Evolutionary conservation across 2,113 vertebrate genomes (phyloP), one percentile per base, ranked within the genome.

Genomic region (Nanorana parkeri): DNA sequence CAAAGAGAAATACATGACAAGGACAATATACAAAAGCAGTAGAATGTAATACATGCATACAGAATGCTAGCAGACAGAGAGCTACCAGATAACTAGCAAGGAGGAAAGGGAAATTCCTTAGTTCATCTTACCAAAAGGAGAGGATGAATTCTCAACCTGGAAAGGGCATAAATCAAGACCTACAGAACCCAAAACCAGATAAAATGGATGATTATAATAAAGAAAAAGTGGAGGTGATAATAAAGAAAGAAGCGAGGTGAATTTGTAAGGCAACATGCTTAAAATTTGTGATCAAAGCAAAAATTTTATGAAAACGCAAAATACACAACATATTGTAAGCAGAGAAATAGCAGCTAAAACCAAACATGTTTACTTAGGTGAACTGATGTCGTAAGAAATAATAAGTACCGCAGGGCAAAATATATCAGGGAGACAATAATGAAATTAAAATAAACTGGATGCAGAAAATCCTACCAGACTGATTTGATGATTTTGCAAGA

Each of bases 151-250:
- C 87, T 95, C 97, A 92, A 95, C 94, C 91, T 98, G 96, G 96
- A 96, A 97, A 95, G 96, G 95, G 96, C 95, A 96, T 96, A 98
- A 99, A 98, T 97, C 97, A 98, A 98, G 96, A 96, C 96, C 97
- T 98, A 96, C 93, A 91, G 92, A 94, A 99, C 96, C 97, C 95
- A 98, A 69, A 96, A 97, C 89, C 94, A 94, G 93, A 94, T 92
- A 92, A 93, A 94, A 97, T 90, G 96, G 95, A 92, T 95, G 95
- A 95, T 95, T 92, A 95, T 94, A 95, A 92, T 82, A 88, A 32
- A 80, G 88, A 86, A 84, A 87, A 88, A 72, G 71, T 60, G 65
- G 78, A 61, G 10, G 58, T 23, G 11, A 61, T 2, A 61, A 61
- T 61, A 36, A 17, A 85, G 78, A 88, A 85, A 87, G 84, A 84